Base-by-base conservation (phyloP, 1,140 invertebrate genomes). In the Drosophila leontia region DNA sequence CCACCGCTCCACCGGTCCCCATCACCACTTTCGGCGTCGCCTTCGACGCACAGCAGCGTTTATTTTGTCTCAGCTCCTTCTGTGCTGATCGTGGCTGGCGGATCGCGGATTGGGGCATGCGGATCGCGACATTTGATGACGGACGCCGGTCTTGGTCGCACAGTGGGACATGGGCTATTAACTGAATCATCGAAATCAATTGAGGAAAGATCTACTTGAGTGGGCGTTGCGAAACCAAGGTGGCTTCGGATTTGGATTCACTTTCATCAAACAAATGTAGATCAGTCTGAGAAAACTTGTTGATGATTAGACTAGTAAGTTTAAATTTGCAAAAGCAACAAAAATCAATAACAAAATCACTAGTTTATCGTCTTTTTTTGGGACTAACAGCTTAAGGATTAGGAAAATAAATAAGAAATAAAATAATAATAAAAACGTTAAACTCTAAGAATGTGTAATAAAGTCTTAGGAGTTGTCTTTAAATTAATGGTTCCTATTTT, bases 121-220 rank as follows among this genome's bases (percentile, higher is more conserved):
- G 35, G 82, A 82, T 90, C 82, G 85, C 86, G 78, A 90, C 85
- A 85, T 85, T 60, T 91, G 80, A 87, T 80, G 86, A 81, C 75
- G 82, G 85, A 78, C 69, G 82, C 78, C 83, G 68, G 47, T 69
- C 82, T 47, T 50, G 35, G 51, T 45, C 26, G 77, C 84, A 90
- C 84, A 87, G 85, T 87, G 84, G 84, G 85, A 58, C 80, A 68
- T 60, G 64, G 76, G 74, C 85, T 70, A 88, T 79, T 72, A n/a
- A 37, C 53, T 32, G 42, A 44, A 39, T 34, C 17, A 11, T 70
- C 17, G 37, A 45, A 69, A 60, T 47, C 58, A 42, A 39, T 76
- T 35, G 13, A 35, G 6, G 4, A 37, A 26, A 29, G 39, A 48
- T 29, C 32, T 19, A 29, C 19, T 48, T 45, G 19, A 67, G 75